Base-by-base conservation (phyloP, 2,797 vertebrate genomes). In the Typhlichthys eigenmanni region DNA sequence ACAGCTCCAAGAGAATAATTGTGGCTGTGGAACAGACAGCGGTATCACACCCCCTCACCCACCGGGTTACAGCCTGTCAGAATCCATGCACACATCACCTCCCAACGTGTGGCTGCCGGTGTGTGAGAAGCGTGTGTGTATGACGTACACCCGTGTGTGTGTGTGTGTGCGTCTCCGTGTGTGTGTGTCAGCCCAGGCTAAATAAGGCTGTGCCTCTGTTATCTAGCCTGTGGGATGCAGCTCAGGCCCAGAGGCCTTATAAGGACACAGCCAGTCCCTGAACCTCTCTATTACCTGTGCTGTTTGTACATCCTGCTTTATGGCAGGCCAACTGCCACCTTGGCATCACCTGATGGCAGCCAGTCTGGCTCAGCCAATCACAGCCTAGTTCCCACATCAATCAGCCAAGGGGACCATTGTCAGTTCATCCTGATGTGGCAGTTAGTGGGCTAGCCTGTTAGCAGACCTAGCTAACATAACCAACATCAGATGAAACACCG, bases 131-230 rank as follows among this genome's bases (percentile, higher is more conserved):
- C 38, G 49, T 59, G 0, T 57, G 4, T 32, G 50, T 60, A 52
- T 68, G 29, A 62, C 61, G 56, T 60, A 65, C 50, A 62, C 43
- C 13, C 32, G 13, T 52, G n/a, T 56, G 24, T 56, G 19, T 55
- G 60, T 55, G 32, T 60, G 52, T 58, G 51, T 56, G 48, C 61
- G 38, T 55, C n/a, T n/a, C n/a, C n/a, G 57, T 55, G 58, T 52
- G 52, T 54, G 54, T 55, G 66, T 47, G 68, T 65, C 57, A 62
- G 78, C 49, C 55, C 55, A 29, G 75, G 55, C 85, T 87, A 88
- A 90, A 89, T 82, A 85, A 82, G 84, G 84, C 74, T 55, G 60
- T 74, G 77, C 65, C 74, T 64, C 62, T 11, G 54, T 76, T 81
- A 71, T 84, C 78, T 64, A 65, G 64, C 67, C 68, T 62, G 55